Conservation (phyloP, 1,140 invertebrate species). For the Drosophila guanche region DNA sequence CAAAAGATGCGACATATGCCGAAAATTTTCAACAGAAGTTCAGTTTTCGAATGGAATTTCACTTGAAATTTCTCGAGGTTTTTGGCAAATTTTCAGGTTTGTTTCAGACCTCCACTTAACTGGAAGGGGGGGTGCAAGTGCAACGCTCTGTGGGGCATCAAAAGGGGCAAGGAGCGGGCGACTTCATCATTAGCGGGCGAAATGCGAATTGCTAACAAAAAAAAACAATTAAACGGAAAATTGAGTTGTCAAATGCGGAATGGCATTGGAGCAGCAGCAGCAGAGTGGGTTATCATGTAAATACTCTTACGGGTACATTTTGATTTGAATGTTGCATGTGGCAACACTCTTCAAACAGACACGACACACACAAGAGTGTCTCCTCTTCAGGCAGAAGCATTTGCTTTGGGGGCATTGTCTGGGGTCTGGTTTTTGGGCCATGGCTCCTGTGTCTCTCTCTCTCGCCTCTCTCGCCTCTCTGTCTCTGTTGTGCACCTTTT, state of each 20-base stretch:
- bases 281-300: conserved; percentile 51
- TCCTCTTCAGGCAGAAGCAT: not conserved
- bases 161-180: not conserved
- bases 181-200: conserved; percentile 51
- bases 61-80: conserved; percentile 55
- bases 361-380: conserved; percentile 14
- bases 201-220: conserved; percentile 58
- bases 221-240: conserved; percentile 68
- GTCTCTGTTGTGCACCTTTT: conserved; percentile 67
- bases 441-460: conserved; percentile 7
- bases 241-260: conserved; percentile 65
- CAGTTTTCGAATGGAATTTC: conserved; percentile 57
- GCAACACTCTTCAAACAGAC: conserved; percentile 34
- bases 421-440: conserved; percentile 11
- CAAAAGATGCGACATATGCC: conserved; percentile 72
- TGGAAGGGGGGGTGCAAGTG: conserved; percentile 8
- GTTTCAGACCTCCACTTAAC: conserved; percentile 40
- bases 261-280: not conserved
- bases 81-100: conserved; percentile 25
- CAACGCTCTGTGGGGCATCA: conserved; percentile 1
- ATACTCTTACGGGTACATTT: conserved; percentile 46
- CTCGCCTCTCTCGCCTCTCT: not conserved
- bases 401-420: conserved; percentile 65
- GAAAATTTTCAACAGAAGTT: conserved; percentile 79
- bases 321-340: conserved; percentile 55